Evolutionary conservation across 1,140 invertebrate species (phyloP), one percentile per base, ranked within the genome.

Genomic region (Ceratina japonica): DNA sequence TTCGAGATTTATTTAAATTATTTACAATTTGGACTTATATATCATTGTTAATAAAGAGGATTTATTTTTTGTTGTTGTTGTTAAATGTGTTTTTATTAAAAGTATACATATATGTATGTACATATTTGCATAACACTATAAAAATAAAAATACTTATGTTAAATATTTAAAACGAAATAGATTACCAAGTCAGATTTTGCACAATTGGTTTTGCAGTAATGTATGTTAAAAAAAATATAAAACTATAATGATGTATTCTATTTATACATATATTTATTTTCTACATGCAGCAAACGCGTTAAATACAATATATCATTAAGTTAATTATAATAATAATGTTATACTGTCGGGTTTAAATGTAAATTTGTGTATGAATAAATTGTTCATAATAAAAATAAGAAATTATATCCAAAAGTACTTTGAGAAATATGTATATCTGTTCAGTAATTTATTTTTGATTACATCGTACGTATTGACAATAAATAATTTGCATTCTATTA

Each of bases 281-380:
- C 13, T 61, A 64, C 61, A 58, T 74, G 20, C 58, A 62, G 51
- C 27, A 61, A 61, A 79, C 68, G 27, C 69, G 56, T 83, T 80
- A 65, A 49, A 24, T 24, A 64, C 69, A 65, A 80, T 85, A 59
- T 80, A 75, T 72, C 64, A 64, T 62, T 68, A 75, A 56, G 56
- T 4, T 72, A 66, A 68, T 51, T 70, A 31, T 56, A 68, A 59
- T 68, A 75, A 65, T 72, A 56, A 62, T 78, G 73, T 44, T 64
- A 59, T 31, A 66, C 69, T 73, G 18, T 74, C 27, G 31, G 16
- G 56, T 51, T 27, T 71, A 66, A 64, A 61, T 81, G 56, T 73
- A 68, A 27, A n/a, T 75, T 68, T 59, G 22, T 71, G 18, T 58
- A 72, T 80, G 58, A 68, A 51, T 49, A 78, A 80, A 75, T 52